Conservation (phyloP, 2,113 vertebrate genomes). For the Ictidomys tridecemlineatus region DNA sequence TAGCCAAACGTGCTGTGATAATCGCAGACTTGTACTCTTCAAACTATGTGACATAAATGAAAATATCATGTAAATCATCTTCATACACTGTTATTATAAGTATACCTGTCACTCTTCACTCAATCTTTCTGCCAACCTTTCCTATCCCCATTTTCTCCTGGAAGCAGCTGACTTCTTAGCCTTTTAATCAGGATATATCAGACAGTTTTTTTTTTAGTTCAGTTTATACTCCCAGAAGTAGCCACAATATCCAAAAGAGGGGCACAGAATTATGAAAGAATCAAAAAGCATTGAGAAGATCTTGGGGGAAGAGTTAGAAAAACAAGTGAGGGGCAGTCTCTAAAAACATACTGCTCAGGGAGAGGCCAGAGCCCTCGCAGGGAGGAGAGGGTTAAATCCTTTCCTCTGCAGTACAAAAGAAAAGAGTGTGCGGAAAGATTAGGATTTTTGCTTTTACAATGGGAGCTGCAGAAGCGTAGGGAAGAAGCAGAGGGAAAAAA, state of each 20-base stretch:
- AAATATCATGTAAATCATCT: conserved; percentile 9
- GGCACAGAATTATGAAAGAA: conserved; percentile 33
- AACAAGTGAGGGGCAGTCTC: conserved; percentile 22
- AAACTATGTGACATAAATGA: neutral
- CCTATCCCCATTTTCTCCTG: conserved; percentile 7
- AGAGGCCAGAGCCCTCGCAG: conserved; percentile 64
- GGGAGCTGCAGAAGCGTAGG: conserved; percentile 83
- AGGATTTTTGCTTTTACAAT: conserved; percentile 87
- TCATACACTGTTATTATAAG: neutral
- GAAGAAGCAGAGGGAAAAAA: conserved; percentile 84
- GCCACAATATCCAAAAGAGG: conserved; percentile 4
- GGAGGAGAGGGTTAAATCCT: conserved; percentile 85
- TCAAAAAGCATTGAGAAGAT: conserved; percentile 15
- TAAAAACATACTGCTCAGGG: conserved; percentile 42
- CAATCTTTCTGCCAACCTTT: neutral
- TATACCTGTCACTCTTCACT: neutral
- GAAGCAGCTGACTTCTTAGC: conserved; percentile 36
- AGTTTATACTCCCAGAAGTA: conserved; percentile 16
- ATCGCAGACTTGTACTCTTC: neutral
- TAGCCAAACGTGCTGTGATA: neutral
- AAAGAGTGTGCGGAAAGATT: conserved; percentile 86
- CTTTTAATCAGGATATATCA: conserved; percentile 30
- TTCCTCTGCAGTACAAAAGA: conserved; percentile 84
- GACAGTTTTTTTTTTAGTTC: conserved; percentile 61
- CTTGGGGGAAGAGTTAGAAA: conserved; percentile 37